These are phyloP conservation scores for Clarias platycephalus DNA, from an alignment of 2,797 vertebrate species.

Conservation along the genomic window DNA sequence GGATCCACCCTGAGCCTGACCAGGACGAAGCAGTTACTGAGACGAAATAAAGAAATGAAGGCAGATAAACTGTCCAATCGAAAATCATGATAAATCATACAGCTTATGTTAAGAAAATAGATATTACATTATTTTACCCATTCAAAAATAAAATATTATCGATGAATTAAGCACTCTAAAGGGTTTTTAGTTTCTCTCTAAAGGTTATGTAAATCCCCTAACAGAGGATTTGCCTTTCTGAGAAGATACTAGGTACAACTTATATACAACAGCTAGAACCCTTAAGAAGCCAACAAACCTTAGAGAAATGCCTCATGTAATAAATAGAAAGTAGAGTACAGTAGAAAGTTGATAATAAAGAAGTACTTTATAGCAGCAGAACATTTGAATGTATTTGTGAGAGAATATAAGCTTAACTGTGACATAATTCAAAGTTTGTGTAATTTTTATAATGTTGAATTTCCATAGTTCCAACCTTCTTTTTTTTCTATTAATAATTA, in stretches of 20 bases:
- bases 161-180: background rate
- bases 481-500: background rate
- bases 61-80: background rate
- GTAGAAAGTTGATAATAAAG: background rate
- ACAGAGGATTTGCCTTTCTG: background rate
- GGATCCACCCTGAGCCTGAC: background rate
- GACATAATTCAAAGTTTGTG: background rate
- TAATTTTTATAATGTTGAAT: background rate
- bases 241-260: background rate
- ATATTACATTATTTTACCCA: background rate
- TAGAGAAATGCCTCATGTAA: background rate
- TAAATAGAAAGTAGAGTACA: background rate
- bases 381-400: background rate
- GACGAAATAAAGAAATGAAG: background rate
- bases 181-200: background rate
- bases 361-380: no score
- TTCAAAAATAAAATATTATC: background rate
- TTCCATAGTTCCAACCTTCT: background rate
- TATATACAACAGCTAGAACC: background rate
- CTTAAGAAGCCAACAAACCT: background rate
- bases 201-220: background rate
- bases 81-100: background rate
- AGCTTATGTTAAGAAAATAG: background rate
- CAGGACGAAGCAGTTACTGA: background rate
- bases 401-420: background rate